A percentile compares a stretch with the other conserved stretches of the same genome.
phyloP scores from a whole-genome alignment of 2,113 vertebrate species.

The Baryphthengus martii region DNA sequence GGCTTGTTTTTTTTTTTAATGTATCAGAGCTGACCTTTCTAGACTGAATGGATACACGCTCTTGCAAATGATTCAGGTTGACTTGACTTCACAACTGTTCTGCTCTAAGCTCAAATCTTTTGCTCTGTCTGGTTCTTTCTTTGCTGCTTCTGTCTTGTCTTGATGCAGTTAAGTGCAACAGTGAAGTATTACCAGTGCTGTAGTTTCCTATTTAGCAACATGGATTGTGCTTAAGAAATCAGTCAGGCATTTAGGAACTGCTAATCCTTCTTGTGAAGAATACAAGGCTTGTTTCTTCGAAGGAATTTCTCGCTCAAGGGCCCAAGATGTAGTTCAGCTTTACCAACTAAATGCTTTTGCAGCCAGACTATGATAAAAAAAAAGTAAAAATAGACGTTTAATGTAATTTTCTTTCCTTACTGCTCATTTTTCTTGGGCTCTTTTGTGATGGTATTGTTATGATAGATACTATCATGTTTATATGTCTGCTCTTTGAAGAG shows the following conservation, averaged over 20 bases:
- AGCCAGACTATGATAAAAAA: not conserved
- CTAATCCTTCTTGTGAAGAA: conserved; percentile 39
- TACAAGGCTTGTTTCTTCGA: conserved; percentile 16
- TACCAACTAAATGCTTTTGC: not conserved
- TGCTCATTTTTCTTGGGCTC: not conserved
- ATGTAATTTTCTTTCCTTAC: not conserved
- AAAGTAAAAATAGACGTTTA: not conserved
- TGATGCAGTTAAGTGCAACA: not conserved
- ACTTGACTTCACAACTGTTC: not conserved
- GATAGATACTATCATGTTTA: not conserved
- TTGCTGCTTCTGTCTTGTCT: not conserved
- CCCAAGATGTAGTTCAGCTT: not conserved
- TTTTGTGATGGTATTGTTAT: not conserved
- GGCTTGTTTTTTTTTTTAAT: not conserved
- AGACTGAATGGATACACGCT: not conserved
- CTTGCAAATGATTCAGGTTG: not conserved
- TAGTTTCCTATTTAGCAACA: not conserved
- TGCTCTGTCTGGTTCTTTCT: not conserved
- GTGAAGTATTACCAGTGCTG: not conserved
- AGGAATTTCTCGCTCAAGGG: conserved; percentile 14
- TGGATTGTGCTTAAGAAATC: conserved; percentile 20
- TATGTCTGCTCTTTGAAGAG: not conserved
- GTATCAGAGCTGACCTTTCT: not conserved
- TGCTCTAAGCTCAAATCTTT: not conserved
- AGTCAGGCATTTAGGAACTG: conserved; percentile 40